These are phyloP conservation scores for Sinotaia quadrata DNA, from an alignment of 2,888 invertebrate species.

Conservation along the genomic window DNA sequence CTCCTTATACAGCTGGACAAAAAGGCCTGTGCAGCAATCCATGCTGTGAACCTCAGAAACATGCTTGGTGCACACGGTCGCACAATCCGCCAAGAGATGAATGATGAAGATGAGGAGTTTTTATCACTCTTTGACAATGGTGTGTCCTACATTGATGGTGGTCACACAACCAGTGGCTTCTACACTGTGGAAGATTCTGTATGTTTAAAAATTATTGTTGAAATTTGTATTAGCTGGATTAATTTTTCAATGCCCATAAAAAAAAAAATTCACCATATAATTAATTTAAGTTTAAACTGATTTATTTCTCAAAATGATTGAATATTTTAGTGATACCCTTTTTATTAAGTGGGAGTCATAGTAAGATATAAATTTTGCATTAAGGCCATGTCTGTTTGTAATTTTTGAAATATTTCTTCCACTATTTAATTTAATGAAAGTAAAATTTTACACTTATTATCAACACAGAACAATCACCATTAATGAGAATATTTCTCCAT, in stretches of 20 bases:
- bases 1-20: constrained; percentile 82
- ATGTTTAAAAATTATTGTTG: constrained; percentile 35
- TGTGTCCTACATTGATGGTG: constrained; percentile 96
- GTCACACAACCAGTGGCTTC: constrained; percentile 97
- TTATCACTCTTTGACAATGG: constrained; percentile 90
- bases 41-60: constrained; percentile 98
- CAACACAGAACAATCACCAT: too few relatives aligned
- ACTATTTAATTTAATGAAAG: too few relatives aligned
- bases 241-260: constrained; percentile 17
- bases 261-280: not conserved
- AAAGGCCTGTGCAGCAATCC: constrained; percentile 96
- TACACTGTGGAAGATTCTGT: constrained; percentile 91
- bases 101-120: constrained; percentile 97
- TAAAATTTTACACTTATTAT: too few relatives aligned
- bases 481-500: too few relatives aligned
- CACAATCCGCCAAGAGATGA: constrained; percentile 96
- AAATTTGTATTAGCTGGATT: not conserved
- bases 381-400: too few relatives aligned
- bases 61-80: constrained; percentile 93
- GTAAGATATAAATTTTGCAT: too few relatives aligned
- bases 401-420: too few relatives aligned
- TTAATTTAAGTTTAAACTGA: not conserved
- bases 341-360: too few relatives aligned
- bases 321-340: not conserved
- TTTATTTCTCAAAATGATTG: not conserved